These are phyloP conservation scores for Phyllotreta cruciferae DNA, from an alignment of 2,888 invertebrate species.

Conservation along the genomic window DNA sequence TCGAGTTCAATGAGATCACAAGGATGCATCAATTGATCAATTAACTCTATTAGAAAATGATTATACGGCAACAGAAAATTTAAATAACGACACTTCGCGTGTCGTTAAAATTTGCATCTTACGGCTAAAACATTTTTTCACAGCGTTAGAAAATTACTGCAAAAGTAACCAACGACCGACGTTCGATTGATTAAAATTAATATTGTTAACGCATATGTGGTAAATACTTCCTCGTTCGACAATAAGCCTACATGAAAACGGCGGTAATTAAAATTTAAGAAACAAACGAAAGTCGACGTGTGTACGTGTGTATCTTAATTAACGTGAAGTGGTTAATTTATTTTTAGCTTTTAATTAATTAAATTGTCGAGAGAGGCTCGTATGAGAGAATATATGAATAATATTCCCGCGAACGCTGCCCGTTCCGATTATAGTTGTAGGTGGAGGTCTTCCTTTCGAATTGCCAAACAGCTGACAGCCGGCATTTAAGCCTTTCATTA, in stretches of 20 bases:
- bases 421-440: slow-evolving; percentile 24
- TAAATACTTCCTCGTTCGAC: no score
- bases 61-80: neutral
- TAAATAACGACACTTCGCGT: slow-evolving; percentile 1
- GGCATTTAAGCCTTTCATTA: slow-evolving; percentile 4
- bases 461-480: slow-evolving; percentile 10
- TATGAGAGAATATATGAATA: slow-evolving; percentile 10
- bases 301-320: slow-evolving; percentile 20
- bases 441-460: slow-evolving; percentile 31
- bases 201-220: no score
- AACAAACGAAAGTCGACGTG: slow-evolving; percentile 15
- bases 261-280: slow-evolving; percentile 2
- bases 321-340: slow-evolving; percentile 28
- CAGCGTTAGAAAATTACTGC: no score
- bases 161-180: no score
- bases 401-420: slow-evolving; percentile 24
- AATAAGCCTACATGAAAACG: neutral
- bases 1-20: slow-evolving; percentile 16
- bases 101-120: no score
- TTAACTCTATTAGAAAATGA: slow-evolving; percentile 20
- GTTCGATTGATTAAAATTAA: no score
- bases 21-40: slow-evolving; percentile 20
- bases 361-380: slow-evolving; percentile 20
- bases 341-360: slow-evolving; percentile 23
- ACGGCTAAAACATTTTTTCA: no score